Conservation (phyloP, 2,113 vertebrate species). For the Cololabis saira region DNA sequence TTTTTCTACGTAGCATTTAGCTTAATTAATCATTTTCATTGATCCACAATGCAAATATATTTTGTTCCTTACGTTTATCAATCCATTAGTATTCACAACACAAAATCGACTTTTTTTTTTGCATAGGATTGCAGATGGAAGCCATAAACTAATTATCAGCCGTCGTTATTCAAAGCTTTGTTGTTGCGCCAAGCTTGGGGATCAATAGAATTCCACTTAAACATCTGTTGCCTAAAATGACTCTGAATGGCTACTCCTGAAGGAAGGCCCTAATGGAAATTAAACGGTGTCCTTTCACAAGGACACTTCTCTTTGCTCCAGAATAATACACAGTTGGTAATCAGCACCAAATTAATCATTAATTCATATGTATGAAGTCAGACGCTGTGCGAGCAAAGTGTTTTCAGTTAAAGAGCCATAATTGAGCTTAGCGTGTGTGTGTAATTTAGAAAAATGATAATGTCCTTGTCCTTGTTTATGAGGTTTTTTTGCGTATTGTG, state of each 20-base stretch:
- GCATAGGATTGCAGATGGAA: conserved; percentile 2
- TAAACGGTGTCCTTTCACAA: conserved; percentile 67
- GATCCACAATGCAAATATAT: too few relatives aligned
- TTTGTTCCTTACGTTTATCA: too few relatives aligned
- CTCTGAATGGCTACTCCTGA: conserved; percentile 35
- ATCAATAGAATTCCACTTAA: conserved; percentile 66
- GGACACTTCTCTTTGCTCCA: conserved; percentile 67
- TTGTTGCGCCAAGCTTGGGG: conserved; percentile 44
- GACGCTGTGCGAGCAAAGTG: conserved; percentile 17
- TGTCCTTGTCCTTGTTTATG: conserved; percentile 26
- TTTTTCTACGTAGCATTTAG: too few relatives aligned
- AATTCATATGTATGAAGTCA: conserved; percentile 30
- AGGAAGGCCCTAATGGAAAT: conserved; percentile 42
- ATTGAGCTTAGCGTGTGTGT: conserved; percentile 52
- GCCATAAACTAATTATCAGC: conserved; percentile 42
- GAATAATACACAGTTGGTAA: conserved; percentile 43
- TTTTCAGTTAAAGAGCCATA: conserved; percentile 51
- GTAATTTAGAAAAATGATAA: conserved; percentile 58
- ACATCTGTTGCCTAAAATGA: conserved; percentile 56
- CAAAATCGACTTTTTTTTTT: too few relatives aligned
- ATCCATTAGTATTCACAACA: too few relatives aligned
- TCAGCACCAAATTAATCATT: conserved; percentile 63
- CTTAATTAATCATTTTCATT: too few relatives aligned
- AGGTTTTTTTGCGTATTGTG: conserved; percentile 25
- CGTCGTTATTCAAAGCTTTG: conserved; percentile 52